Conservation (phyloP, 2,888 invertebrate species). For the Pantelozetes paolii region DNA sequence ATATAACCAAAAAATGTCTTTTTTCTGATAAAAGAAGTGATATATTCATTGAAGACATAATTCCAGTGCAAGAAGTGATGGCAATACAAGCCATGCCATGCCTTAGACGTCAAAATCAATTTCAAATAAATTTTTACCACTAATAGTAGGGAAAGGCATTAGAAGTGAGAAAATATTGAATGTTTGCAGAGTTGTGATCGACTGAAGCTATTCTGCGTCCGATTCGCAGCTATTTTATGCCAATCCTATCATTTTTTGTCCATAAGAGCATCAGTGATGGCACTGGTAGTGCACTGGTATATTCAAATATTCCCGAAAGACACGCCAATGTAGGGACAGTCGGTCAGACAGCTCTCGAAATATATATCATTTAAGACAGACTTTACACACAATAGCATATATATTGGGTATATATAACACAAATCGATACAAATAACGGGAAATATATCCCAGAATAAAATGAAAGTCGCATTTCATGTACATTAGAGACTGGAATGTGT, state of each 20-base stretch:
- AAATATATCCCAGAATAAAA: neutral
- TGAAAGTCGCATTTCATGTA: slow-evolving; percentile 18
- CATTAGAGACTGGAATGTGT: neutral
- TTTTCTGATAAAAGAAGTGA: slow-evolving; percentile 1
- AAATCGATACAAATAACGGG: slow-evolving; percentile 11
- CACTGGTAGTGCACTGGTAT: neutral
- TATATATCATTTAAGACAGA: neutral
- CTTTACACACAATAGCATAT: too few relatives aligned
- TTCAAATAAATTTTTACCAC: neutral
- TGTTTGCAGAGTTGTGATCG: neutral
- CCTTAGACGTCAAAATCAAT: slow-evolving; percentile 22
- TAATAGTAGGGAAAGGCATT: neutral
- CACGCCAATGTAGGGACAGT: neutral
- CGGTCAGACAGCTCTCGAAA: neutral
- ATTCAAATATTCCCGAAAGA: neutral
- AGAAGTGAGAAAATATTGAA: neutral
- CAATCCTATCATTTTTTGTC: neutral
- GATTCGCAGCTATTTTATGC: neutral
- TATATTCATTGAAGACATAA: slow-evolving; percentile 13
- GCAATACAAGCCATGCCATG: neutral
- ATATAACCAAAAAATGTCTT: neutral
- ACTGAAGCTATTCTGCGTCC: slow-evolving; percentile 4
- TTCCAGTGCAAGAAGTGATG: neutral
- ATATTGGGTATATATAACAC: neutral
- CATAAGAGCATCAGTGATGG: neutral